Evolutionary conservation across 53 echinoderm and acorn worm genomes (phyloP).

Genomic region (Mesocentrotus franciscanus): DNA sequence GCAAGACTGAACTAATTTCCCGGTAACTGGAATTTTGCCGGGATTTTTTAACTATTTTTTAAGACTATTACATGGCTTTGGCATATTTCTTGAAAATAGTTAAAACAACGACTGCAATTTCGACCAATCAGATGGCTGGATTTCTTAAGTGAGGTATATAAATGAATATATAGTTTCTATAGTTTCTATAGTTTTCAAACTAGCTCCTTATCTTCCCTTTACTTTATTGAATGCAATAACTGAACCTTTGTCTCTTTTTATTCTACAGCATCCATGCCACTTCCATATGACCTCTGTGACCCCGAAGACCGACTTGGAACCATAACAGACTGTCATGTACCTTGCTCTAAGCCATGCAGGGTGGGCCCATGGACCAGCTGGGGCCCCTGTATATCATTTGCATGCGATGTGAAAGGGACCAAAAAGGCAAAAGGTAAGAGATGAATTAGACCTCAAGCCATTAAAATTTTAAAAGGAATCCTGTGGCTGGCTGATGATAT

Average conservation of each 20-base stretch:
- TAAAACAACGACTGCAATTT: no score
- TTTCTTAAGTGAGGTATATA: no score
- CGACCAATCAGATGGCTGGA: no score
- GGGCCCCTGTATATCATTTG: conserved; percentile 59
- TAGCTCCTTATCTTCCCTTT: background rate
- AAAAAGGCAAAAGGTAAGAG: conserved; percentile 64
- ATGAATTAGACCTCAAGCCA: background rate
- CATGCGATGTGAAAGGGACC: conserved; percentile 31
- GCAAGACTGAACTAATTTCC: no score
- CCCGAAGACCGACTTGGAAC: conserved; percentile 18
- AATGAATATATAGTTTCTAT: no score
- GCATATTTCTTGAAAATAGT: no score
- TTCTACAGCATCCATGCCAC: conserved; percentile 37
- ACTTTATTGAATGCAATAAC: background rate
- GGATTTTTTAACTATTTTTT: no score
- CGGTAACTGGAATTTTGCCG: no score
- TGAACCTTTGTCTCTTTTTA: background rate
- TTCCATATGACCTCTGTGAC: conserved; percentile 54
- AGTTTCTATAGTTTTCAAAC: background rate
- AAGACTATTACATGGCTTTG: no score
- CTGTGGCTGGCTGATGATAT: no score
- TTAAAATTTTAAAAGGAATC: no score
- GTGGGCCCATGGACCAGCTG: conserved; percentile 60
- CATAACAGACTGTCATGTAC: conserved; percentile 51
- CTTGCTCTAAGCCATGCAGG: conserved; percentile 20